Conservation (phyloP, 1,140 invertebrate genomes). For the Ceratosolen fusciceps region DNA sequence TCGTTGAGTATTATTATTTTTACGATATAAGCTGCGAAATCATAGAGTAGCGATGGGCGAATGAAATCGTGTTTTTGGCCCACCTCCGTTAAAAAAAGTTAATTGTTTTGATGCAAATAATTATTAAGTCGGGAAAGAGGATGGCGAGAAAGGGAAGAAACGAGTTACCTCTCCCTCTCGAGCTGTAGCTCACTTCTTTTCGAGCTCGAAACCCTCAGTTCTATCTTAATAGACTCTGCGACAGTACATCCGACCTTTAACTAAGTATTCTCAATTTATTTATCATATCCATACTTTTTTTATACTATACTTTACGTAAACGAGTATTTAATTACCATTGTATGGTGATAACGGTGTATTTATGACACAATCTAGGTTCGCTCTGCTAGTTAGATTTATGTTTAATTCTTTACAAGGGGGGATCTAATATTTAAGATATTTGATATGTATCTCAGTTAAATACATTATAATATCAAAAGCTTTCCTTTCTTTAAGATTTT, state of each 20-base stretch:
- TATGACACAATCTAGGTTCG: too few species aligned
- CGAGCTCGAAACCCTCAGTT: not conserved
- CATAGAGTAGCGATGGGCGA: constrained; percentile 61
- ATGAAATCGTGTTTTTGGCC: constrained; percentile 50
- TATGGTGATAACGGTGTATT: too few species aligned
- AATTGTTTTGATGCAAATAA: constrained; percentile 62
- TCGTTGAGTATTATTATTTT: constrained; percentile 59
- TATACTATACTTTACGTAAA: not conserved
- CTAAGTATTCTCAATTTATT: not conserved
- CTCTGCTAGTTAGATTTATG: too few species aligned
- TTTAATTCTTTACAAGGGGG: too few species aligned
- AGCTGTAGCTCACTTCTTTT: not conserved
- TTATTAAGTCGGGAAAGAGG: constrained; percentile 55
- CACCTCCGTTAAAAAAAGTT: constrained; percentile 59
- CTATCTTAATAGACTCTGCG: not conserved
- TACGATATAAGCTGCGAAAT: constrained; percentile 61
- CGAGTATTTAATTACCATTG: too few species aligned
- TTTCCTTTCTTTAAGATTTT: too few species aligned
- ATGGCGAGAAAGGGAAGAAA: not conserved
- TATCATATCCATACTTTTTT: not conserved
- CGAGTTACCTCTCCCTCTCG: not conserved
- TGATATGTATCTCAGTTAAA: too few species aligned
- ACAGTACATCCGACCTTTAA: not conserved
- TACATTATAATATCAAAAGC: too few species aligned
- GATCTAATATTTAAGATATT: too few species aligned